A percentile compares a stretch with the other conserved stretches of the same genome.
phyloP scores from a whole-genome alignment of 2,113 vertebrate species.

The Lichenostomus cassidix region DNA sequence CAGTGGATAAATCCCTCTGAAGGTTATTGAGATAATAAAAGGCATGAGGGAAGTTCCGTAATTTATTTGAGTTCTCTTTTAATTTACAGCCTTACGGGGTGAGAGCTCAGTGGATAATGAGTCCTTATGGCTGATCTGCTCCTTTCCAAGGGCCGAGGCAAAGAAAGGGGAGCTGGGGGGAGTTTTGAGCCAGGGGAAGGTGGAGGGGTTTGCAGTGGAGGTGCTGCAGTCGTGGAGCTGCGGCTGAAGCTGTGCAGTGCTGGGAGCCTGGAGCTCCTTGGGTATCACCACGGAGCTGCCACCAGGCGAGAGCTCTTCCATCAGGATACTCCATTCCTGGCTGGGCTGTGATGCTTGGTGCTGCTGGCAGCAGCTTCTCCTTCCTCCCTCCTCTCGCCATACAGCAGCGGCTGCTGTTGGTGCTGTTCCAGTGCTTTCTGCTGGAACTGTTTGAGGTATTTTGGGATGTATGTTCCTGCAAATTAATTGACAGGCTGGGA shows the following conservation, averaged over 20 bases:
- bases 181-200: background rate
- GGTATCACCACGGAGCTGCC: background rate
- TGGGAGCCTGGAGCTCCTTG: background rate
- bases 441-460: background rate
- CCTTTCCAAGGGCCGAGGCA: background rate
- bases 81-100: background rate
- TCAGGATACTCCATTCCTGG: background rate
- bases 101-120: background rate
- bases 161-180: background rate
- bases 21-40: constrained; percentile 69
- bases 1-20: constrained; percentile 45
- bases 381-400: fast-evolving
- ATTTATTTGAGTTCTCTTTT: constrained; percentile 43
- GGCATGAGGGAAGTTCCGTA: constrained; percentile 26
- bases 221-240: background rate
- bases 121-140: background rate
- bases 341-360: background rate
- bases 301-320: background rate
- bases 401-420: background rate
- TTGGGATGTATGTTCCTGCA: background rate
- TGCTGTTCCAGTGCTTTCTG: constrained; percentile 22
- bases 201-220: background rate
- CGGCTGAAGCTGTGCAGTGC: background rate
- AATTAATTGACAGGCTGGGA: constrained; percentile 9
- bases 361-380: background rate